Evolutionary conservation across 2,113 vertebrate species (phyloP), one percentile per base, ranked within the genome.

Genomic region (Edolisoma coerulescens): DNA sequence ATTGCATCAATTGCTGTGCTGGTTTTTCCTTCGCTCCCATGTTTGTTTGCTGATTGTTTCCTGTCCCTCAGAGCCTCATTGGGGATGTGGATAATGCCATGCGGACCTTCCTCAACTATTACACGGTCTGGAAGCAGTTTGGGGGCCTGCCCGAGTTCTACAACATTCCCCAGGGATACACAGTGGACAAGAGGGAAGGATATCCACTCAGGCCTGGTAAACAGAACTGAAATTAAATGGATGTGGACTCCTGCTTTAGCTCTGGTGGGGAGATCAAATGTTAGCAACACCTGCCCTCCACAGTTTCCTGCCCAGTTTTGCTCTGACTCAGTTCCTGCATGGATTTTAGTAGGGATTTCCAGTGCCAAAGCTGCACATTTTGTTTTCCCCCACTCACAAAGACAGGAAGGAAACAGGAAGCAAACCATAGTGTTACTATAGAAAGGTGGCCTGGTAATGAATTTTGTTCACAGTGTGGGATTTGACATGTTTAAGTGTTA

Each of bases 91-190:
- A 99, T 68, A 98, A 98, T 30, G 99, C 99, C 17, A 98, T 98
- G 97, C 98, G 98, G 95, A 99, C 99, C 24, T 99, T 99, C 93
- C 99, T 99, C 95, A 99, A 99, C 96, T 99, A 99, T 91, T 99
- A 99, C 97, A 99, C 99, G 0, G 99, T 99, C 37, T 99, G 99
- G 99, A 99, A 99, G 80, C 99, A 99, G 97, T 99, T 99, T 96
- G 99, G 99, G 74, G 99, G 99, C 3, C 98, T 99, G 75, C 99
- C 99, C 0, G 99, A 99, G 97, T 99, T 99, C 90, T 99, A 99
- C 98, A 99, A 99, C 97, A 99, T 99, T 97, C 99, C 99, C 63
- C 99, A 99, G 97, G 99, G 99, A 39, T 99, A 99, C 90, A 99
- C 99, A 0, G 99, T 99, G 96, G 99, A 99, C 93, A 99, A 99